phyloP scores from a whole-genome alignment of 2,113 vertebrate genomes.

The Crotophaga sulcirostris region DNA sequence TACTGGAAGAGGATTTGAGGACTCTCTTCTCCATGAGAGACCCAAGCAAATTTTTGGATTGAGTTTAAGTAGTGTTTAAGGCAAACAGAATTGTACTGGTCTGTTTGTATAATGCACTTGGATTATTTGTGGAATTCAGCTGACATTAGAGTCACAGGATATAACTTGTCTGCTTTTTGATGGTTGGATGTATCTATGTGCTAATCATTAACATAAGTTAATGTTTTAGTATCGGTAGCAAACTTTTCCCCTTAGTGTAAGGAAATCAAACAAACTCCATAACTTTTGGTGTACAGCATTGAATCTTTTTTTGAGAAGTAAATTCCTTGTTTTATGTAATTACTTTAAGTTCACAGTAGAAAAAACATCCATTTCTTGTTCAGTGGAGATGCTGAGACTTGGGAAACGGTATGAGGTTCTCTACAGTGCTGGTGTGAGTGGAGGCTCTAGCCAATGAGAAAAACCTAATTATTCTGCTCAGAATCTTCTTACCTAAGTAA shows the following conservation, averaged over 20 bases:
- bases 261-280: background rate
- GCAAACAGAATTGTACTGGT: background rate
- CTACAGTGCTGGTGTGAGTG: background rate
- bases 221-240: background rate
- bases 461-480: background rate
- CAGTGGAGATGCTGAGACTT: background rate
- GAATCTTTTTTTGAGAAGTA: background rate
- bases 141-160: background rate
- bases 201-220: background rate
- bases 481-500: background rate
- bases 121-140: background rate
- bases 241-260: background rate
- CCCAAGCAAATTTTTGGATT: background rate
- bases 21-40: background rate
- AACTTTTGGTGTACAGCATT: background rate
- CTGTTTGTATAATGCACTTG: background rate
- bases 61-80: background rate
- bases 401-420: background rate
- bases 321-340: background rate
- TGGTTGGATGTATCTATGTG: background rate
- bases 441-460: background rate
- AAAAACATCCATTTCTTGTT: background rate
- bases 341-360: rapidly evolving
- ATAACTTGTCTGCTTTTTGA: background rate
- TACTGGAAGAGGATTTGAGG: background rate